Percentiles rank a stretch among this genome's conserved stretches.
These are phyloP conservation scores for rat (Rattus norvegicus) DNA, from an alignment of 2,113 vertebrate genomes.

Conservation along the genomic window DNA sequence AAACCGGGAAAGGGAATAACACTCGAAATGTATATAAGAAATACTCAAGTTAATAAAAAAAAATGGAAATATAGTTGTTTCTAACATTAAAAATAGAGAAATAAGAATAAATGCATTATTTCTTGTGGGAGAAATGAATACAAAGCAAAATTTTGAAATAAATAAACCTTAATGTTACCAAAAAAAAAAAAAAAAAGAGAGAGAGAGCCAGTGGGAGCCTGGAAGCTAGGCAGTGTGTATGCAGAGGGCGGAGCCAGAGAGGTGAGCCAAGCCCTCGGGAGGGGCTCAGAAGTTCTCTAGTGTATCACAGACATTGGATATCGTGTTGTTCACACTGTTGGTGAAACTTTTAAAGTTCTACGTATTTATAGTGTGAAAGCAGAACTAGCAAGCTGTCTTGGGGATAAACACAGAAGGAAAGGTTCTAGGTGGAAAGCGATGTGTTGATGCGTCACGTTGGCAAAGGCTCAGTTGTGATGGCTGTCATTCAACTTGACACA, in stretches of 20 bases:
- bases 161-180: neutral
- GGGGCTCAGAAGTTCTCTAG: neutral
- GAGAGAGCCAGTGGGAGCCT: neutral
- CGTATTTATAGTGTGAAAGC: neutral
- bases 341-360: neutral
- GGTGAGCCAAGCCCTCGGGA: neutral
- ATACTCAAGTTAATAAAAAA: too few species aligned
- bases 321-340: neutral
- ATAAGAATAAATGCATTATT: neutral
- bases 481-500: neutral
- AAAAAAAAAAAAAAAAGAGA: too few species aligned
- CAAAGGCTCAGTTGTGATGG: neutral
- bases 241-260: neutral
- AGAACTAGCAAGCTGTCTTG: neutral
- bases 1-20: too few species aligned
- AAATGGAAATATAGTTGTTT: neutral
- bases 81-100: neutral
- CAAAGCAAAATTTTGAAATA: neutral
- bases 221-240: neutral
- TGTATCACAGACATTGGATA: neutral
- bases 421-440: neutral
- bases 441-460: neutral
- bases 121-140: conserved; percentile 10
- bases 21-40: too few species aligned
- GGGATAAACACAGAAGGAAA: neutral